Percentiles rank a stretch among this genome's conserved stretches.
Conservation (phyloP, 2,113 vertebrate genomes). For the Phrynocephalus versicolor region DNA sequence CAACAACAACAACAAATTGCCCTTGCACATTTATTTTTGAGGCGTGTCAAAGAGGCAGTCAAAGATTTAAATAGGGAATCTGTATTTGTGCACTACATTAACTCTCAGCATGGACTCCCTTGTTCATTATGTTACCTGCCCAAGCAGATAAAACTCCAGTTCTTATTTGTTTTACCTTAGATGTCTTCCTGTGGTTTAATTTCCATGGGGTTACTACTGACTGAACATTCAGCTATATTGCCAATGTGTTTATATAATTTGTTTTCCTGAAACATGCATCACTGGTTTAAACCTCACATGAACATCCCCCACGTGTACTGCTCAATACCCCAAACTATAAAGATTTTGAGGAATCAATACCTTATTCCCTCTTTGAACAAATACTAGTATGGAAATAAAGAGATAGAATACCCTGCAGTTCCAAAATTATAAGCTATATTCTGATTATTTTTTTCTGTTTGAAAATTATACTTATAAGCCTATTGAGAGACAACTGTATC, state of each 20-base stretch:
- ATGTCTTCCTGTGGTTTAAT: neutral
- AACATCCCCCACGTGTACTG: neutral
- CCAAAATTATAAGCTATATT: neutral
- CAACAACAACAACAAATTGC: too few species aligned
- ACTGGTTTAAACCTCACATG: neutral
- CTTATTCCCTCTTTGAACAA: neutral
- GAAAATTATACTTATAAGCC: neutral
- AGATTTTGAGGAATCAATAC: neutral
- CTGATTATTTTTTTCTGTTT: neutral
- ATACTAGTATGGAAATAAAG: neutral
- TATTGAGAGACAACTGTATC: neutral
- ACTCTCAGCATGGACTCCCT: neutral
- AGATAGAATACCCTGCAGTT: neutral
- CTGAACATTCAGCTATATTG: neutral
- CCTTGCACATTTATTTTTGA: neutral
- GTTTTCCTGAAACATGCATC: neutral
- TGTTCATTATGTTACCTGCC: neutral
- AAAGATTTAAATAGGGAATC: slow-evolving; percentile 10
- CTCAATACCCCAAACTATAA: too few species aligned
- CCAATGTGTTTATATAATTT: neutral
- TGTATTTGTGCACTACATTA: neutral
- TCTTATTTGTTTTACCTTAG: neutral
- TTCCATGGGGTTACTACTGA: neutral
- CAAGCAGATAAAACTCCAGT: neutral
- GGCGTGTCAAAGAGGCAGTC: neutral